A percentile compares a stretch with the other conserved stretches of the same genome.
Evolutionary conservation across 92 coral and sea anemone genomes (phyloP).

Genomic region (Galaxea fascicularis): DNA sequence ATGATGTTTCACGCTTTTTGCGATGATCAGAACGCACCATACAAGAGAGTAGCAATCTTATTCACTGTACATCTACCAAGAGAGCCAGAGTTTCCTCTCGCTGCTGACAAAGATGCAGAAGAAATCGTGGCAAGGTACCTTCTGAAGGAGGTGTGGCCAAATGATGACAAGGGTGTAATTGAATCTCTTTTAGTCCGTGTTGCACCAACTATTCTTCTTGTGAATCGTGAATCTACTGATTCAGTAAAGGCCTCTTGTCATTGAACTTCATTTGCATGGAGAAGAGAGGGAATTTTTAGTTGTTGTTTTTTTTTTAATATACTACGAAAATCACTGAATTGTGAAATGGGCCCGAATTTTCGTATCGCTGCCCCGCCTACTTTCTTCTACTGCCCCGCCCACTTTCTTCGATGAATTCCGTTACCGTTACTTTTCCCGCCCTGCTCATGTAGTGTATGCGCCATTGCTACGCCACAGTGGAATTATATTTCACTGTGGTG

Average conservation of each 20-base stretch:
- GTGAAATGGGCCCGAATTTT: too few species aligned
- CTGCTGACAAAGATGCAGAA: conserved; percentile 68
- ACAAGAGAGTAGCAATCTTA: conserved; percentile 71
- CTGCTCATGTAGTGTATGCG: too few species aligned
- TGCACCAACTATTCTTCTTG: conserved; percentile 80
- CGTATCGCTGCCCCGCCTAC: too few species aligned
- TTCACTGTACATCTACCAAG: conserved; percentile 86
- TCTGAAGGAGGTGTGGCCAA: conserved; percentile 69
- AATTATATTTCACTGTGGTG: too few species aligned
- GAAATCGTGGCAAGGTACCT: conserved; percentile 72
- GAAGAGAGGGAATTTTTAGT: too few species aligned
- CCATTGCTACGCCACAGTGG: too few species aligned
- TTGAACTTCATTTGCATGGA: neutral
- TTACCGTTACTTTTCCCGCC: too few species aligned
- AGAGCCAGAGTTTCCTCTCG: conserved; percentile 56
- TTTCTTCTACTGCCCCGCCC: too few species aligned
- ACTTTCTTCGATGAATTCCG: too few species aligned
- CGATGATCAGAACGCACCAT: conserved; percentile 86
- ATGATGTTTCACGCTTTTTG: conserved; percentile 82
- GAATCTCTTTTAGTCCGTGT: conserved; percentile 85
- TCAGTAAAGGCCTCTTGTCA: neutral
- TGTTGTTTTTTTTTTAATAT: too few species aligned
- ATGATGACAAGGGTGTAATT: conserved; percentile 69
- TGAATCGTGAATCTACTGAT: conserved; percentile 65
- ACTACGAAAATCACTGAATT: too few species aligned